Percentiles rank a stretch among this genome's conserved stretches.
phyloP scores from a whole-genome alignment of 1,140 invertebrate genomes.

The Rhagoletis pomonella region DNA sequence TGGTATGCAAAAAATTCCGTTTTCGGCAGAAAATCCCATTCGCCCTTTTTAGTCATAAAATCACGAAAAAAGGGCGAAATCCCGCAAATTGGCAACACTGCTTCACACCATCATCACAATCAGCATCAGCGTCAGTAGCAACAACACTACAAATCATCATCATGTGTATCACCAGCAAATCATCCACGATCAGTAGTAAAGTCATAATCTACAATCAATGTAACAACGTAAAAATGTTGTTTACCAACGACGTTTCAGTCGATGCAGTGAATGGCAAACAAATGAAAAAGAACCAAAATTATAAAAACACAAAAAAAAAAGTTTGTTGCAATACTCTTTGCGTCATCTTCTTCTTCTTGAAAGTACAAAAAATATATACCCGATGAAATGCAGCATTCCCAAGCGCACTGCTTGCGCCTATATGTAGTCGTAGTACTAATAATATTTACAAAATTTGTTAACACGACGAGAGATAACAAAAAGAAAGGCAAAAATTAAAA shows the following conservation, averaged over 20 bases:
- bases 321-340: not conserved
- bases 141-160: not conserved
- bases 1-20: too few species aligned
- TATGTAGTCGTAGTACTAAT: not conserved
- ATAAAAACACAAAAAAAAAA: not conserved
- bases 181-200: not conserved
- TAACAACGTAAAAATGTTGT: not conserved
- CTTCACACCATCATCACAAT: not conserved
- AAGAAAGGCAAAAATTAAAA: not conserved
- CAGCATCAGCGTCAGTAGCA: not conserved
- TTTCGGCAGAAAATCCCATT: too few species aligned
- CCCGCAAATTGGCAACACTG: too few species aligned
- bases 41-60: too few species aligned
- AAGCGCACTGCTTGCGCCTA: not conserved
- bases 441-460: conserved; percentile 50
- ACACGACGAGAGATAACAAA: conserved; percentile 28
- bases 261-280: not conserved
- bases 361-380: not conserved
- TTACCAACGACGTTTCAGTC: not conserved
- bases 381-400: not conserved
- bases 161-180: not conserved
- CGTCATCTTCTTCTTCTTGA: not conserved
- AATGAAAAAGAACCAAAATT: not conserved
- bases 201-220: conserved; percentile 33
- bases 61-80: too few species aligned